Evolutionary conservation across 2,113 vertebrate genomes (phyloP).

Genomic region (Aptenodytes forsteri): DNA sequence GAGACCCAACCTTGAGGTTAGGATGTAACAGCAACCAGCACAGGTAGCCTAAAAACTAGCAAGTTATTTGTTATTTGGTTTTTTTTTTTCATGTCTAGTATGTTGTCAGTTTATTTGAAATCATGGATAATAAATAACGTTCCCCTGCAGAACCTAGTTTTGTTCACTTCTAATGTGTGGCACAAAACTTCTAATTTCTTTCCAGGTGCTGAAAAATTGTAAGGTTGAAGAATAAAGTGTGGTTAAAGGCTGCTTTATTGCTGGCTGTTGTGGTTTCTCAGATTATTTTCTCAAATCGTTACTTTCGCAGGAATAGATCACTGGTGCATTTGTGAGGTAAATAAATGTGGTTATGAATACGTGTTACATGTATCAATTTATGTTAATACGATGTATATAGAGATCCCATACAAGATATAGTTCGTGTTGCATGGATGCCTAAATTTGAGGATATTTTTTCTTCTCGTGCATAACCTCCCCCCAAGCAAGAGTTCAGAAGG

Average conservation of each 20-base stretch:
- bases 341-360: background rate
- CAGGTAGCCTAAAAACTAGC: background rate
- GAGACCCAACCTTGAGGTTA: rapidly evolving
- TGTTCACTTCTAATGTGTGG: background rate
- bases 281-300: background rate
- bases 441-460: background rate
- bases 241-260: background rate
- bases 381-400: background rate
- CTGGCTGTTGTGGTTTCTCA: background rate
- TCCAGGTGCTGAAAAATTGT: background rate
- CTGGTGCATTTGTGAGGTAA: background rate
- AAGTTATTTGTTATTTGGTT: background rate
- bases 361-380: background rate
- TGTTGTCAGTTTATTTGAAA: background rate
- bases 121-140: background rate
- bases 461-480: background rate
- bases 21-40: background rate
- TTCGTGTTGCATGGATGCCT: background rate
- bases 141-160: background rate
- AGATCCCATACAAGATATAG: background rate
- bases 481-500: background rate
- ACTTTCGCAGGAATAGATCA: background rate
- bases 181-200: background rate
- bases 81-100: background rate
- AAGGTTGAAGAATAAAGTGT: background rate